These are phyloP conservation scores for Pseudomyrmex dendroicus DNA, from an alignment of 1,140 invertebrate species.

Conservation along the genomic window DNA sequence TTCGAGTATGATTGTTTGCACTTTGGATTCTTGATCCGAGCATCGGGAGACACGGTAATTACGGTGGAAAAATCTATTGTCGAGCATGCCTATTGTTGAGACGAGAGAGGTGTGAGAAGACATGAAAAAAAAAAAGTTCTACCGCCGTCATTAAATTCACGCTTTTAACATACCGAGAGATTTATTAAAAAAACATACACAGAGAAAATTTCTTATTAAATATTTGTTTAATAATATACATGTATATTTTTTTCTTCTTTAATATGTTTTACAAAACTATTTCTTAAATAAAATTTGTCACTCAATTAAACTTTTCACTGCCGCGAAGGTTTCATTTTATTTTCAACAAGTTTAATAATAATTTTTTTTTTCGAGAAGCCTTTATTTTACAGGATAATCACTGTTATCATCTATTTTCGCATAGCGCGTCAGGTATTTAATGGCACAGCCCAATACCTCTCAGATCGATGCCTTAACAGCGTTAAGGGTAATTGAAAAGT, in stretches of 20 bases:
- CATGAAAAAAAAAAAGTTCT: no score
- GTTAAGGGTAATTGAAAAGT: constrained; percentile 42
- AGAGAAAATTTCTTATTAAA: neutral
- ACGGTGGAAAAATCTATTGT: constrained; percentile 23
- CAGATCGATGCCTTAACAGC: constrained; percentile 7
- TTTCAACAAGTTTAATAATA: neutral
- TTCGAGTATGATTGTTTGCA: neutral
- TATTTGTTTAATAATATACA: no score
- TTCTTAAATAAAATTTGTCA: no score
- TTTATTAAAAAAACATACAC: neutral
- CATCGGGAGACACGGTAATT: neutral
- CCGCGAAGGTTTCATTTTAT: neutral
- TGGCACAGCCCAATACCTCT: neutral
- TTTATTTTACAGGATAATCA: neutral
- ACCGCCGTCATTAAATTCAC: no score
- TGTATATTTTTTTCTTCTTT: no score
- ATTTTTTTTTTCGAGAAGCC: neutral
- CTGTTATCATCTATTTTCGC: neutral
- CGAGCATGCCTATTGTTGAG: constrained; percentile 9
- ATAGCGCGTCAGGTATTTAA: neutral
- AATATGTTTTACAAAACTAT: neutral
- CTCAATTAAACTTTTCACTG: no score
- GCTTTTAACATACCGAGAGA: no score
- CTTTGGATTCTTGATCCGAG: neutral
- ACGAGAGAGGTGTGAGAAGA: no score